Base-by-base conservation (phyloP, 1,140 invertebrate species). In the Bombus superbus region DNA sequence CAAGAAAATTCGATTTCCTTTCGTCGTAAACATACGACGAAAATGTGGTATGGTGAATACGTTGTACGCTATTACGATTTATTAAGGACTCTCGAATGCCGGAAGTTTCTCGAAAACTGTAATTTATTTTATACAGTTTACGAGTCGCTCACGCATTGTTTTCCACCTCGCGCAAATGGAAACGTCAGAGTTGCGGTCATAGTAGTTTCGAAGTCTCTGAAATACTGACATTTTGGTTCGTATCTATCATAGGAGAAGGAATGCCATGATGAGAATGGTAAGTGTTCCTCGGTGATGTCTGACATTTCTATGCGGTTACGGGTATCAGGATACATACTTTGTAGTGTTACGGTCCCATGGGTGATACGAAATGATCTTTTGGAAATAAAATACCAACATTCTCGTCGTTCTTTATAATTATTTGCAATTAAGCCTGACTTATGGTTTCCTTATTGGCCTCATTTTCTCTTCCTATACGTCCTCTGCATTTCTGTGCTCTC, bases 151-250 rank as follows among this genome's bases (percentile, higher is more conserved):
- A 73, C 15, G 28, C 9, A 44, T 8, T 11, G 73, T 77, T 38
- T 53, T 28, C 57, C 35, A 40, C 35, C 42, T 5, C 28, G 32
- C 2, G 59, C 38, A 83, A 83, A 76, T 77, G 81, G 81, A 83
- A 66, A 76, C 42, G 81, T 83, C 69, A 62, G 28, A 76, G 40
- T 83, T 64, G 81, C 18, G 72, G 72, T 76, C 59, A 44, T 83
- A 32, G 59, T 57, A 76, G 81, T 77, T 83, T 68, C 44, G 35
- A 47, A 77, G 44, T 77, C 47, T n/a, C 13, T 66, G 18, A 44
- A 83, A 75, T 15, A 62, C 22, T 57, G 38, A 77, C 62, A 59
- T 75, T 76, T 68, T 64, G 73, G 73, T 57, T 32, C 8, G 32
- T 40, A 42, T 18, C 42, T 53, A 66, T 64, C 57, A 13, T 72